Percentiles rank a stretch among this genome's conserved stretches.
Evolutionary conservation across 2,113 vertebrate species (phyloP).

Genomic region (Pangasianodon gigas): DNA sequence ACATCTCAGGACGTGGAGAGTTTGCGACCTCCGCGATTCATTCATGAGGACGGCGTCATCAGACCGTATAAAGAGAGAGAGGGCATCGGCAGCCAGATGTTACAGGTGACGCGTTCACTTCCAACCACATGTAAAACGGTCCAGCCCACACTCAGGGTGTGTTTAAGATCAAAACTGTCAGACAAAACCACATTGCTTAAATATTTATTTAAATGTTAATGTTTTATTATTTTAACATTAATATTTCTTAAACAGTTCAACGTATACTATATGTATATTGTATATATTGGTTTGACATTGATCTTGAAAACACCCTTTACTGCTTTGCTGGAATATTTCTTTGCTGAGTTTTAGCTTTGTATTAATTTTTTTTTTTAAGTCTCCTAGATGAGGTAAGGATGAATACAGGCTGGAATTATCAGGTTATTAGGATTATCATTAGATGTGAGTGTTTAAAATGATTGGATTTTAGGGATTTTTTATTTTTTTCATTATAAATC

Average conservation of each 20-base stretch:
- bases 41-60: constrained; percentile 94
- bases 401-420: background rate
- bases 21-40: constrained; percentile 90
- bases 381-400: background rate
- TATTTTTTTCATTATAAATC: background rate
- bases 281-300: background rate
- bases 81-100: constrained; percentile 92
- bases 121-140: background rate
- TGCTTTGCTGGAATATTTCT: background rate
- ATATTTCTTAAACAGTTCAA: background rate
- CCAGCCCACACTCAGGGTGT: background rate
- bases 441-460: background rate
- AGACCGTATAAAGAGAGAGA: constrained; percentile 91
- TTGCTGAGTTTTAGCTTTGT: background rate
- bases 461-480: background rate
- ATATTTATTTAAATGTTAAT: background rate
- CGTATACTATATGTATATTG: background rate
- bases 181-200: background rate
- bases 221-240: background rate
- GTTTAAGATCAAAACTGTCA: background rate
- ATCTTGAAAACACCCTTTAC: background rate
- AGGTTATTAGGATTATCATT: background rate
- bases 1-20: constrained; percentile 85
- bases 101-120: constrained; percentile 80
- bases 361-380: background rate